Evolutionary conservation across 53 echinoderm and acorn worm genomes (phyloP), one percentile per base, ranked within the genome.

Genomic region (Luidia sarsii): DNA sequence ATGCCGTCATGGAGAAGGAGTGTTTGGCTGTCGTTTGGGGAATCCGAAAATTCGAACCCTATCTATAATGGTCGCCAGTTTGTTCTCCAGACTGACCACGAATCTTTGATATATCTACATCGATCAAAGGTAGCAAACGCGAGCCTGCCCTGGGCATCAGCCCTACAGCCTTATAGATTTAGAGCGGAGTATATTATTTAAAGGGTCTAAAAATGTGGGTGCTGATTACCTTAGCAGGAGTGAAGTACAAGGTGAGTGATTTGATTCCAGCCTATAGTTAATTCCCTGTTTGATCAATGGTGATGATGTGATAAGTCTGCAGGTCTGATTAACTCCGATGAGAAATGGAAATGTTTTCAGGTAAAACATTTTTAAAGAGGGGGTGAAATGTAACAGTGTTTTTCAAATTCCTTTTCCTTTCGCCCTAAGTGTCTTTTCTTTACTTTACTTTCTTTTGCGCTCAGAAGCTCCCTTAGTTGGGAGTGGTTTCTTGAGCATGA

Each of bases 1-100:
- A 70, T 23, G 20, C 70, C 16, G 70, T 70, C 18, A 70, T 70
- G 14, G 70, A 70, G 50, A 70, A 70, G 50, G 53, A 53, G 18
- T 53, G 53, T 53, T 21, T 53, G n/a, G 53, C 53, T 16, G 53
- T 53, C 22, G 18, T 53, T n/a, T 68, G 68, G 68, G 68, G 24
- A 23, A 48, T 68, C 24, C 68, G 31, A 10, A 46, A 68, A 27
- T 68, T 68, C 28, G 1, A 68, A 43, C 43, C n/a, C 0, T 43
- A 21, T 25, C 5, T 68, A 7, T 68, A 68, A n/a, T 31, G 68
- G 45, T 1, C 68, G 46, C 14, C 22, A 67, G 8, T 67, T 67
- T 7, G n/a, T 22, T 18, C 48, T 67, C 14, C 43, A 67, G 48
- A 67, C 68, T 7, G 71, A 70, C 32, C 71, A 70, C 30, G 24